Evolutionary conservation across 2,888 invertebrate genomes (phyloP), one percentile per base, ranked within the genome.

Genomic region (Tetragonula carbonaria): DNA sequence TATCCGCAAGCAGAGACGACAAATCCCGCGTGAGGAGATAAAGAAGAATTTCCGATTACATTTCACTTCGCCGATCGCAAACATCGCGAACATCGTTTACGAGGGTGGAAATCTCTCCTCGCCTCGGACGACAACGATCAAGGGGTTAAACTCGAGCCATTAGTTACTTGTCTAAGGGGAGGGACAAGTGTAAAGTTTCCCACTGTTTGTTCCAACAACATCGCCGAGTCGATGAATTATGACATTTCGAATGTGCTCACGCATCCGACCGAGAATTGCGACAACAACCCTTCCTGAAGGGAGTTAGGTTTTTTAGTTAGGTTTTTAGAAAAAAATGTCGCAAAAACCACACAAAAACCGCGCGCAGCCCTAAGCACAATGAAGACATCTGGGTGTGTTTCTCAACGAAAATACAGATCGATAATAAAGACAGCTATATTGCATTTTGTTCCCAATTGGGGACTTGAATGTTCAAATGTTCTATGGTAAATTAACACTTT

Each of bases 121-220:
- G 79, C 51, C 45, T 45, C 45, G 45, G n/a, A 38, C 77, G 63
- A 33, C 53, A 74, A 88, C 72, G 81, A 82, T 80, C 85, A 90
- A 90, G 86, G 90, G 90, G 90, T 90, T 90, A 90, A 2, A 90
- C 83, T 84, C 90, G 71, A 57, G 59, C 84, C 86, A 86, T 90
- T 90, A 89, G 85, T 79, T 28, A 67, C 71, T 86, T 74, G 84
- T 81, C 77, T 74, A 50, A 55, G 45, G 45, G 57, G 23, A 14
- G 71, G 73, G 53, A 78, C 90, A 88, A 89, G 87, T 89, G 90
- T 38, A 70, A 76, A 80, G 53, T 80, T 90, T 89, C 90, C 86
- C 91, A 90, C 86, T 89, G 85, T 90, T 90, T 90, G 84, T 86
- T 80, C 83, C 86, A 68, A 80, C 86, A 67, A 78, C 80, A 65